Evolutionary conservation across 1,140 invertebrate genomes (phyloP).

Genomic region (Marisa cornuarietis): DNA sequence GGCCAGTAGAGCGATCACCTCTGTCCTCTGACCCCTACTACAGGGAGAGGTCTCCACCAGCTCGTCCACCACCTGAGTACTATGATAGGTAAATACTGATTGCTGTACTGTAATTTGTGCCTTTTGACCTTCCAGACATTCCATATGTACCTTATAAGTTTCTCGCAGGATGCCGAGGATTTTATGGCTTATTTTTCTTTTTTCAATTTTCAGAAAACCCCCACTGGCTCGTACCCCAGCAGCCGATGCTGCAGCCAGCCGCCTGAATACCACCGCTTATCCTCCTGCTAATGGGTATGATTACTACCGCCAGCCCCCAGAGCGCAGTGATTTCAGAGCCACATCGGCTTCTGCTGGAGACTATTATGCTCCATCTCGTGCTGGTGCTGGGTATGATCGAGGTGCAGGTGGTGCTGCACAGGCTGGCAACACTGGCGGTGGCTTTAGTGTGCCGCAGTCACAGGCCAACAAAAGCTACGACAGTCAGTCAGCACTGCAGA

Average conservation of each 20-base stretch:
- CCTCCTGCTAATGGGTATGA: conserved; percentile 22
- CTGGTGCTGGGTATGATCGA: not conserved
- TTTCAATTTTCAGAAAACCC: not conserved
- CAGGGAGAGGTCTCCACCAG: conserved; percentile 38
- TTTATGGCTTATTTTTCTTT: not conserved
- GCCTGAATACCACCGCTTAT: conserved; percentile 13
- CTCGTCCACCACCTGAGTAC: conserved; percentile 47
- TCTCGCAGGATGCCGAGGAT: not conserved
- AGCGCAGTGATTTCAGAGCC: conserved; percentile 3
- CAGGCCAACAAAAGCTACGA: conserved; percentile 6
- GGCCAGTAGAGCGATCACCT: not conserved
- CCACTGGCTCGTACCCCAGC: not conserved
- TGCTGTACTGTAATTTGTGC: not conserved
- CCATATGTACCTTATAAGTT: not conserved
- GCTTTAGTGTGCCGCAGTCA: conserved; percentile 15
- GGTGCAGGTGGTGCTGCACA: not conserved
- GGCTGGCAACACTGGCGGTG: not conserved
- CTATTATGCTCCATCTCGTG: not conserved
- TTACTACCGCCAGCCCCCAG: conserved; percentile 20
- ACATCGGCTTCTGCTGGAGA: not conserved
- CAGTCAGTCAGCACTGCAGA: conserved; percentile 22
- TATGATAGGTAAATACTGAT: conserved; percentile 43
- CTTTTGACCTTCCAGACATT: not conserved
- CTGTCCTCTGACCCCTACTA: conserved; percentile 39
- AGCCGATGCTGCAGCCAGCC: not conserved